Evolutionary conservation across 2,113 vertebrate species (phyloP), one percentile per base, ranked within the genome.

Genomic region (Cygnus buccinator): DNA sequence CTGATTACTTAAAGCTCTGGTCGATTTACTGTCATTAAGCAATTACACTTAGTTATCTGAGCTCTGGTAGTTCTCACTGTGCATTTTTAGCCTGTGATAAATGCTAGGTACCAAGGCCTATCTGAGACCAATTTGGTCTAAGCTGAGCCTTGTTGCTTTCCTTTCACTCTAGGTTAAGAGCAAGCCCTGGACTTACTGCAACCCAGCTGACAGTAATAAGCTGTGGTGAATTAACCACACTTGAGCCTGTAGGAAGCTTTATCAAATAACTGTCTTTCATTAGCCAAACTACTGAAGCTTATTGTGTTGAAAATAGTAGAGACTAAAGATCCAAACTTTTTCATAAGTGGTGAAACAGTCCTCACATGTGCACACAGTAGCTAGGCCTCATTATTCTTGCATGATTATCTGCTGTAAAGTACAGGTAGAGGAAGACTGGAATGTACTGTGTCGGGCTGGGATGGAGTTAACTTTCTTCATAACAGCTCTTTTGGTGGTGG

Each of bases 21-120:
- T 97, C 2, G 1, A 89, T 91, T 95, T 84, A 68, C 57, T 82
- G 66, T 82, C 62, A 65, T 84, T 93, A 82, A 84, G 57, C 65
- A 79, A 72, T 95, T 91, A 44, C 52, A 87, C 29, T 73, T 44
- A 58, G 75, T 84, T 74, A 76, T 79, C 58, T 93, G 77, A 65
- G 35, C 84, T 79, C 57, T 67, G 57, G 33, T 77, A 3, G 3
- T 59, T 73, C n/a, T 80, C 25, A 6, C 31, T 58, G 41, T 41
- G 52, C 54, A 7, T 58, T 72, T 78, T 84, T 78, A 87, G n/a
- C 35, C 76, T 76, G 54, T 93, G 78, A 79, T 43, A 93, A 76
- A 48, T 70, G 46, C 50, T 65, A 52, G 67, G 84, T 78, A 57
- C 48, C 29, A 35, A 89, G 81, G 19, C 68, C 59, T 84, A 2